Conservation (phyloP, 2,797 vertebrate genomes). For the Danio kyathit region DNA sequence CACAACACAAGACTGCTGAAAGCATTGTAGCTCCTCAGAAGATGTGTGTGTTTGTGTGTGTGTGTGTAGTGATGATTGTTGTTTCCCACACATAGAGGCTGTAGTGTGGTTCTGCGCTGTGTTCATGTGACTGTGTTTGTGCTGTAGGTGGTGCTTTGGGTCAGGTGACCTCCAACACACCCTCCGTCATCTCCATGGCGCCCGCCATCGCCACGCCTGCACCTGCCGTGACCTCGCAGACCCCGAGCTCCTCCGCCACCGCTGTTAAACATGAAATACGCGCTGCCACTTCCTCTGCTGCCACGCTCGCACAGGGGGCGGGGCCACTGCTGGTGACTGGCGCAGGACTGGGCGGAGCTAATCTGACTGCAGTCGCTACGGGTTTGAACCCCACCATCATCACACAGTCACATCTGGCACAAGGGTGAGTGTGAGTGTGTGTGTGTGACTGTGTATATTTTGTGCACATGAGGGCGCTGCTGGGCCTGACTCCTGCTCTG, state of each 20-base stretch:
- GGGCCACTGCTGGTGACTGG: constrained; percentile 86
- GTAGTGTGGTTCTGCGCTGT: too few species aligned
- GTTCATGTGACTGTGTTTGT: not conserved
- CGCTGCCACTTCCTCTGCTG: constrained; percentile 72
- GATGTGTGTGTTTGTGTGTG: too few species aligned
- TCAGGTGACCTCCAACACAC: constrained; percentile 77
- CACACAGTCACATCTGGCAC: constrained; percentile 85
- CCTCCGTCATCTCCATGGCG: constrained; percentile 85
- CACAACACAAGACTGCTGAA: too few species aligned
- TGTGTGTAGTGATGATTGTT: too few species aligned
- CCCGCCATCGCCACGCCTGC: constrained; percentile 74
- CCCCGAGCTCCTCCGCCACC: constrained; percentile 80
- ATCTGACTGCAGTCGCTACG: constrained; percentile 85
- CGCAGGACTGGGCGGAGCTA: constrained; percentile 79
- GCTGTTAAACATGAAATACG: constrained; percentile 42
- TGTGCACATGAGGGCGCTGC: too few species aligned
- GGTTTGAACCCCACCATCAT: constrained; percentile 85
- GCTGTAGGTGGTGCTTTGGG: constrained; percentile 80
- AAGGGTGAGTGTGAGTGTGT: constrained; percentile 75
- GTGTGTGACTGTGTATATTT: not conserved
- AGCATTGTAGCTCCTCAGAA: too few species aligned
- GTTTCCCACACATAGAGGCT: too few species aligned
- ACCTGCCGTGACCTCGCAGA: constrained; percentile 77
- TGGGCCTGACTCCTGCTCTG: too few species aligned
- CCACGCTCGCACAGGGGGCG: constrained; percentile 77